These are phyloP conservation scores for Paradisaea rubra DNA, from an alignment of 2,113 vertebrate genomes.

Conservation along the genomic window DNA sequence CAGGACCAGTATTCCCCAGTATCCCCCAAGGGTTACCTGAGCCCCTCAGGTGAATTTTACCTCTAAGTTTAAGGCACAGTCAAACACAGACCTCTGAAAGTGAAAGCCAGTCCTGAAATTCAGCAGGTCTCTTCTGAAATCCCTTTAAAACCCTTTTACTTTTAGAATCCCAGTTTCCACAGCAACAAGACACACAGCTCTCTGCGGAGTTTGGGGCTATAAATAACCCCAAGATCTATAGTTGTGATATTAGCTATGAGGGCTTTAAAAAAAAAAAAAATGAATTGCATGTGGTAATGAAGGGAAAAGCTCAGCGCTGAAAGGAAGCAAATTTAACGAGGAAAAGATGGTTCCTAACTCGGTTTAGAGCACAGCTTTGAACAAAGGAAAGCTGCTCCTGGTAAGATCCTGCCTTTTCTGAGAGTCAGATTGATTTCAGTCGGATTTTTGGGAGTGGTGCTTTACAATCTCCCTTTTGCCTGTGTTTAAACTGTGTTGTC, in stretches of 20 bases:
- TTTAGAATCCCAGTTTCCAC: slow-evolving; percentile 54
- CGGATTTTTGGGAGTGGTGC: background rate
- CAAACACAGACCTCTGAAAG: background rate
- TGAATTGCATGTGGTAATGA: background rate
- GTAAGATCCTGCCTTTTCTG: background rate
- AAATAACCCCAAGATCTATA: slow-evolving; percentile 66
- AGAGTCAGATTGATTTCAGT: background rate
- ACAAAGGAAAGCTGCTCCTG: background rate
- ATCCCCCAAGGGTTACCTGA: background rate
- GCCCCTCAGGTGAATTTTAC: background rate
- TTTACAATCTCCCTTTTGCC: background rate
- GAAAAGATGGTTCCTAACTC: background rate
- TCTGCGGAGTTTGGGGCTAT: slow-evolving; percentile 61
- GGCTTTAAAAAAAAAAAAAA: background rate
- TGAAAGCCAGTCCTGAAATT: background rate
- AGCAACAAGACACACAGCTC: slow-evolving; percentile 65
- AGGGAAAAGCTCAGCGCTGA: background rate
- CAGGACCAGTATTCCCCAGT: background rate
- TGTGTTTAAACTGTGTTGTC: accelerated
- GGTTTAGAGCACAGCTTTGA: background rate
- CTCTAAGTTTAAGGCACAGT: background rate
- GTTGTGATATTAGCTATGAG: slow-evolving; percentile 30
- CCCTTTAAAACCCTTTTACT: background rate
- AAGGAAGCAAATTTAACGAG: background rate
- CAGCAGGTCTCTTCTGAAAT: background rate